Evolutionary conservation across 2,888 invertebrate species (phyloP), one percentile per base, ranked within the genome.

Genomic region (Oxyteleia sp.): DNA sequence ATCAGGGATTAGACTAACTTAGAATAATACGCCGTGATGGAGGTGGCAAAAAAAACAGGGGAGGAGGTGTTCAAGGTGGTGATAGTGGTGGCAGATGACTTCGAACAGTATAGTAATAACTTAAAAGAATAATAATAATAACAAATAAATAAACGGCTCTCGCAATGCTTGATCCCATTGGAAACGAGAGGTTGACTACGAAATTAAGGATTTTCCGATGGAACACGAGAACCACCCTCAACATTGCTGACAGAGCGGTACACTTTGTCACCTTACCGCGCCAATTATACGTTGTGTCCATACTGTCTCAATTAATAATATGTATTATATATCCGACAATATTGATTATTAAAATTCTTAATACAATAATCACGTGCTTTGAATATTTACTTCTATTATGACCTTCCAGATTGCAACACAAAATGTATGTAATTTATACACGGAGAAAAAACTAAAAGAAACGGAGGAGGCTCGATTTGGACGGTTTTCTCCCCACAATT

Each of bases 271-370:
- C 90, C 90, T 91, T 88, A 89, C 89, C 88, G 90, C 91, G 91
- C 90, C 90, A 91, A 91, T 90, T 89, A 91, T 90, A 91, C 91
- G 88, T 90, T 92, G 89, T 92, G 92, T 92, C 93, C 91, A 92
- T 91, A 91, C 85, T 91, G 91, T 92, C 91, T 92, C 92, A 92
- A 93, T 92, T 92, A 92, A 90, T 90, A 91, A 89, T 91, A 91
- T 92, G 91, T 92, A 92, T 91, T 91, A 92, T 92, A 92, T 92
- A 93, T 91, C 90, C 90, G 92, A 93, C 92, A 93, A 93, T 93
- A 93, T 93, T 92, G 91, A 93, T 93, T 92, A 93, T 92, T 93
- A 93, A 93, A 92, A 91, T 91, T 92, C 93, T 93, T 92, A 91
- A 92, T 92, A 92, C 90, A 92, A 85, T 85, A 85, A 78, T 53